These are phyloP conservation scores for Lordiphosa fenestrarum DNA, from an alignment of 2,888 invertebrate species.

Conservation along the genomic window DNA sequence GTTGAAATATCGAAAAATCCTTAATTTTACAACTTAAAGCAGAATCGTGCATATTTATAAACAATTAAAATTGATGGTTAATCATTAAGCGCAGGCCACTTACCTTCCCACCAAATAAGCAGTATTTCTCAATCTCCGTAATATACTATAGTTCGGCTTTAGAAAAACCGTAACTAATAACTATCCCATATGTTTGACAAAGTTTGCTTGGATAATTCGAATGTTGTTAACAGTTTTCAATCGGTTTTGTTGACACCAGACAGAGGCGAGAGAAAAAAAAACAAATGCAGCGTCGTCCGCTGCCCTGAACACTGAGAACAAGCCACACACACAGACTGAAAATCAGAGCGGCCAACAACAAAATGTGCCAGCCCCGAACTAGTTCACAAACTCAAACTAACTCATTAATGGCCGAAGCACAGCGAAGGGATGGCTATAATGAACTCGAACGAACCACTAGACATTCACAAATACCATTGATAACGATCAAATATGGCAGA, in stretches of 20 bases:
- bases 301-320: constrained; percentile 30
- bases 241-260: constrained; percentile 42
- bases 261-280: constrained; percentile 15
- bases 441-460: too few relatives aligned
- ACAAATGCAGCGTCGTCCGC: constrained; percentile 9
- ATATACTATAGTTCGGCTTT: constrained; percentile 2
- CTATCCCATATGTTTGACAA: constrained; percentile 4
- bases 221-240: constrained; percentile 25
- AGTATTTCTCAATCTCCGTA: constrained; percentile 10
- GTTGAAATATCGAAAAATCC: constrained; percentile 5
- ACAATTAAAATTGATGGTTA: not conserved
- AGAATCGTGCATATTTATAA: too few relatives aligned
- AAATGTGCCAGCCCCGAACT: too few relatives aligned
- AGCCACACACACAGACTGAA: too few relatives aligned
- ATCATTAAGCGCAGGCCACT: constrained; percentile 1
- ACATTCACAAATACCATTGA: too few relatives aligned
- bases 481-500: too few relatives aligned
- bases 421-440: too few relatives aligned
- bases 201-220: constrained; percentile 9
- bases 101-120: too few relatives aligned
- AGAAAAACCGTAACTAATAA: not conserved
- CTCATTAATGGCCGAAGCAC: too few relatives aligned
- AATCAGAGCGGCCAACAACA: too few relatives aligned
- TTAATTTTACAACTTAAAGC: not conserved
- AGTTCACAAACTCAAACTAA: too few relatives aligned